phyloP scores from a whole-genome alignment of 2,113 vertebrate species.

The Platysternon megacephalum region DNA sequence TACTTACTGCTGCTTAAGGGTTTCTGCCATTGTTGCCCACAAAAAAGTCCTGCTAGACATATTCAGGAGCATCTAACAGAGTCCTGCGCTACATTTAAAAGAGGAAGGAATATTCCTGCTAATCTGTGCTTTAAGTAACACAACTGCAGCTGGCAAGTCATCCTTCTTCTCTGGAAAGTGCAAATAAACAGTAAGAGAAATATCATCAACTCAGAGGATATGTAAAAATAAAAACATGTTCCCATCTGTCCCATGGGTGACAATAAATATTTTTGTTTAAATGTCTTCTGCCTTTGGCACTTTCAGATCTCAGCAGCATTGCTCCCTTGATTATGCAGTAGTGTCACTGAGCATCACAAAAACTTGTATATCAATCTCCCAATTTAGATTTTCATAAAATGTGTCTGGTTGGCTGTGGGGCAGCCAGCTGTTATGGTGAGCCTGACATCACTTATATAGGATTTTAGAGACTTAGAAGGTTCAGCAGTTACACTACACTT shows the following conservation, averaged over 20 bases:
- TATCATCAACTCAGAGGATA: conserved; percentile 22
- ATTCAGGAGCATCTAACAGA: conserved; percentile 4
- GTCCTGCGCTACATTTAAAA: background rate
- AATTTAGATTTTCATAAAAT: background rate
- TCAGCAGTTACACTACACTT: background rate
- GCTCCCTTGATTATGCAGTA: background rate
- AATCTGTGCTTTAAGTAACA: conserved; percentile 42
- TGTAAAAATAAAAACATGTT: conserved; percentile 40
- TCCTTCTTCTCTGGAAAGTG: conserved; percentile 49
- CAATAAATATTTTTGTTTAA: conserved; percentile 40
- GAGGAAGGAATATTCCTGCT: conserved; percentile 30
- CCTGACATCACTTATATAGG: background rate
- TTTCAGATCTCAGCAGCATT: conserved; percentile 30
- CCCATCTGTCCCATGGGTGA: background rate
- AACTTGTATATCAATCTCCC: background rate
- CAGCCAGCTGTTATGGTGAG: background rate
- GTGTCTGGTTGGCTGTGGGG: background rate
- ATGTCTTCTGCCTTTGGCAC: background rate
- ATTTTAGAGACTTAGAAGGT: background rate
- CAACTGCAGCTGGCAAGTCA: conserved; percentile 45
- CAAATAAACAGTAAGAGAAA: conserved; percentile 40
- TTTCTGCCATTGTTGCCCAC: conserved; percentile 34
- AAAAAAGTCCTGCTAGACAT: background rate
- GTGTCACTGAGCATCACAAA: background rate
- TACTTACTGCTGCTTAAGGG: conserved; percentile 60